These are phyloP conservation scores for Meganola albula DNA, from an alignment of 2,888 invertebrate genomes.

Conservation along the genomic window DNA sequence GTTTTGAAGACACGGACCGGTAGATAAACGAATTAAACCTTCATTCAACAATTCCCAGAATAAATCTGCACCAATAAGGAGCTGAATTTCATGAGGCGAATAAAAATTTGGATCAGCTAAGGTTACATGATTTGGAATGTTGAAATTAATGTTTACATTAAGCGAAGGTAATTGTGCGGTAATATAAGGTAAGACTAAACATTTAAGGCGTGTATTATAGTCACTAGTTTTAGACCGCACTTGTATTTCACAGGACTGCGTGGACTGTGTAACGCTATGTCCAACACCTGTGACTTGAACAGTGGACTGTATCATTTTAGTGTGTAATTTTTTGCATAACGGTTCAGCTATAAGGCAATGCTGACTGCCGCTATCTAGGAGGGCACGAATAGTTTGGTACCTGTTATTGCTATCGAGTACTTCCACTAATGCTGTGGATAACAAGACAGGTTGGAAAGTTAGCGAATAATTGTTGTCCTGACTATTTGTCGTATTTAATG, in stretches of 20 bases:
- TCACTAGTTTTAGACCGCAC: constrained; percentile 7
- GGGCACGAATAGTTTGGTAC: constrained; percentile 11
- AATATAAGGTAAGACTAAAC: constrained; percentile 14
- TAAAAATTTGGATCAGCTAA: constrained; percentile 5
- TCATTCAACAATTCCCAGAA: constrained; percentile 5
- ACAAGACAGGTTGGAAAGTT: constrained; percentile 15
- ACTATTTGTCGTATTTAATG: neutral
- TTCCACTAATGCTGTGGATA: constrained; percentile 23
- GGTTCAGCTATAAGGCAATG: constrained; percentile 4
- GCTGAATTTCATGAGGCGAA: neutral
- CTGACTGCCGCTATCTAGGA: constrained; percentile 23
- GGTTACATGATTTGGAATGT: constrained; percentile 2
- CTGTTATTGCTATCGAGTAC: constrained; percentile 2
- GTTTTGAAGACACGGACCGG: constrained; percentile 4
- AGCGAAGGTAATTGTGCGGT: neutral
- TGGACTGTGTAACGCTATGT: constrained; percentile 12
- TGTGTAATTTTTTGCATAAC: constrained; percentile 14
- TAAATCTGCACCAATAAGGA: neutral
- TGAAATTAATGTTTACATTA: neutral
- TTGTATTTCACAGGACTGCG: constrained; percentile 14
- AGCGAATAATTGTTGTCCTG: neutral
- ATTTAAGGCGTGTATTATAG: constrained; percentile 10
- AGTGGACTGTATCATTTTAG: constrained; percentile 22
- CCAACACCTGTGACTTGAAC: too few species aligned
- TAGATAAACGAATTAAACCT: constrained; percentile 2